These are phyloP conservation scores for Drosophila ambigua DNA, from an alignment of 1,140 invertebrate genomes.

Conservation along the genomic window DNA sequence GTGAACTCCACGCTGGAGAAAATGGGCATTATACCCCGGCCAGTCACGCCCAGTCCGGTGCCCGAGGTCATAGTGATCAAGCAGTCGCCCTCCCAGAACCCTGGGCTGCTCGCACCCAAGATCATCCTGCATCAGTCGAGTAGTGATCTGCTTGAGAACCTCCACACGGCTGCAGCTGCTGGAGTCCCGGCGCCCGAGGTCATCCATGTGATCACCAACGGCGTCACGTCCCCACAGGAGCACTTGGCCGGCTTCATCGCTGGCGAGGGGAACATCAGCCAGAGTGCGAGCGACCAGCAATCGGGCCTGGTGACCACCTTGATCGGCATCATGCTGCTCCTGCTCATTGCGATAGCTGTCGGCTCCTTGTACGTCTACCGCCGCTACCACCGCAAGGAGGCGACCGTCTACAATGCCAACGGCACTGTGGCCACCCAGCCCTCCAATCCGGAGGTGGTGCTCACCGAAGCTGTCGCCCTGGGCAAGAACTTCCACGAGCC, in stretches of 20 bases:
- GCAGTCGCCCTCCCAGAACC: slow-evolving; percentile 50
- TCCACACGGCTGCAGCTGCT: slow-evolving; percentile 59
- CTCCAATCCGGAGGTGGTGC: slow-evolving; percentile 46
- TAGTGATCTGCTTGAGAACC: slow-evolving; percentile 64
- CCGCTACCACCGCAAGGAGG: slow-evolving; percentile 71
- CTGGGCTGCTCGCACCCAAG: slow-evolving; percentile 63
- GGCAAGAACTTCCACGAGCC: slow-evolving; percentile 75
- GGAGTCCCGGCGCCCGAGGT: slow-evolving; percentile 67
- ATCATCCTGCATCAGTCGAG: slow-evolving; percentile 79
- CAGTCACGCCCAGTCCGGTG: slow-evolving; percentile 44
- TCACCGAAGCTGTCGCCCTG: slow-evolving; percentile 51
- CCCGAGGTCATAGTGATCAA: slow-evolving; percentile 81
- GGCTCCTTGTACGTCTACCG: slow-evolving; percentile 74
- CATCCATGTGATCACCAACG: slow-evolving; percentile 79
- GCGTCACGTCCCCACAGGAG: slow-evolving; percentile 45
- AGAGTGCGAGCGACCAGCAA: slow-evolving; percentile 56
- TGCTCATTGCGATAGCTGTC: slow-evolving; percentile 61
- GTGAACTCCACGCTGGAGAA: slow-evolving; percentile 82
- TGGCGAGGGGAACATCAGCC: slow-evolving; percentile 39
- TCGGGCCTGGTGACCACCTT: slow-evolving; percentile 65
- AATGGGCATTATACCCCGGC: slow-evolving; percentile 77
- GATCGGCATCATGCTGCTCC: slow-evolving; percentile 63
- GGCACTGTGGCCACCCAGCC: slow-evolving; percentile 42
- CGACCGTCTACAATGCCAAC: slow-evolving; percentile 58
- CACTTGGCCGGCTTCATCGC: slow-evolving; percentile 67